phyloP scores from a whole-genome alignment of 2,888 invertebrate species.

The Phyto melanocephala region DNA sequence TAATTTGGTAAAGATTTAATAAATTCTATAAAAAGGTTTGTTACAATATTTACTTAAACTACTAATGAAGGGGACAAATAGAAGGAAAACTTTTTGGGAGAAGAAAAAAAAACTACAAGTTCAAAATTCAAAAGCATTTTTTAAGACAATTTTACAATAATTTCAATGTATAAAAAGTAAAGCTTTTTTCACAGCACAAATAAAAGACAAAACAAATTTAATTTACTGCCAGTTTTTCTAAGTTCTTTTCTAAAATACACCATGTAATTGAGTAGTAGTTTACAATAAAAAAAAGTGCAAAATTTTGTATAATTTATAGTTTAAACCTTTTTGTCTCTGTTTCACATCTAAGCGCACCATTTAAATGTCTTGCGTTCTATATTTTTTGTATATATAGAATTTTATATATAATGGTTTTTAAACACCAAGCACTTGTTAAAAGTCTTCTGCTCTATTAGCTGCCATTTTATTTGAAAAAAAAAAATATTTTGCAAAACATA shows the following conservation, averaged over 20 bases:
- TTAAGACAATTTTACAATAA: no score
- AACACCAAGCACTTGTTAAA: slow-evolving; percentile 32
- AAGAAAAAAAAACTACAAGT: no score
- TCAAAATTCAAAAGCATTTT: no score
- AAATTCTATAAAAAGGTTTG: not conserved
- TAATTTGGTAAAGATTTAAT: not conserved
- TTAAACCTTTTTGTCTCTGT: not conserved
- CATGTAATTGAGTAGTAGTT: not conserved
- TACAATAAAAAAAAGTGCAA: not conserved
- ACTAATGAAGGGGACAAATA: not conserved
- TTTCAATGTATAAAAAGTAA: no score
- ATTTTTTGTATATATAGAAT: no score
- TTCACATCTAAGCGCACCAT: no score
- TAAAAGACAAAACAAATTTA: not conserved
- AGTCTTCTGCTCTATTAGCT: slow-evolving; percentile 50
- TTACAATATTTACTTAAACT: slow-evolving; percentile 12
- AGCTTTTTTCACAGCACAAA: not conserved
- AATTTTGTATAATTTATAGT: not conserved
- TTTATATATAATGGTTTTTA: slow-evolving; percentile 30
- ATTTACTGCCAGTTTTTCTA: not conserved
- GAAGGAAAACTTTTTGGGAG: no score
- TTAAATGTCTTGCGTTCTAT: no score
- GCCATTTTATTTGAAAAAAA: not conserved
- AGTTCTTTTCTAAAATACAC: not conserved
- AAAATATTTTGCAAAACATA: no score